Base-by-base conservation (phyloP, 2,888 invertebrate genomes). In the Nemapogon koenigi region DNA sequence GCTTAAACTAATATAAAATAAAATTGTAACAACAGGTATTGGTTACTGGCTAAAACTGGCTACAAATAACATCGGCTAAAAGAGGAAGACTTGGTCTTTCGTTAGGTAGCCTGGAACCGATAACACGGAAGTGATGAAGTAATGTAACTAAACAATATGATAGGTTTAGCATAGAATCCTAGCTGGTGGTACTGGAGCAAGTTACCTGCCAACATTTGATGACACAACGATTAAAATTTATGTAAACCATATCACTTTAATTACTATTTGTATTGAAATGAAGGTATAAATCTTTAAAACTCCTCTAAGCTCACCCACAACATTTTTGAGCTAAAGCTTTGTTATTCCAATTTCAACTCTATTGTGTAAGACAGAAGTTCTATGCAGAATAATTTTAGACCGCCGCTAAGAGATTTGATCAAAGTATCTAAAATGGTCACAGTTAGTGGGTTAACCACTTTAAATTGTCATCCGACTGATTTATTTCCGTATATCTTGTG, bases 361-460 rank as follows among this genome's bases (percentile, higher is more conserved):
- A 64, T 48, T 27, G 10, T 39, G 36, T 46, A 50, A 49, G 42
- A 40, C 44, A 48, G 60, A 59, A 49, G 51, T 46, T 46, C 49
- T 38, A 53, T n/a, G n/a, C n/a, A n/a, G 48, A 51, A 47, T 48
- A 39, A 46, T 41, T 43, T 44, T 41, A 59, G 60, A 62, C 67
- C 55, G 60, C 62, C 69, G 71, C 72, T 64, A 70, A 69, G 68
- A 76, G 70, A 76, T 78, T 62, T 69, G 73, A 78, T 78, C 76
- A 73, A 71, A 71, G 71, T 67, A 75, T 78, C 78, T 79, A 79
- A 79, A 80, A 79, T 79, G 79, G 80, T 78, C 75, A 76, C 79
- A 76, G 78, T 71, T 76, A 78, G 72, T 80, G 75, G 80, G 79
- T 76, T 76, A 75, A 75, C 80, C 80, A 80, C 78, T 80, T 80